phyloP scores from a whole-genome alignment of 2,797 vertebrate species.

The Propithecus deckenii region DNA sequence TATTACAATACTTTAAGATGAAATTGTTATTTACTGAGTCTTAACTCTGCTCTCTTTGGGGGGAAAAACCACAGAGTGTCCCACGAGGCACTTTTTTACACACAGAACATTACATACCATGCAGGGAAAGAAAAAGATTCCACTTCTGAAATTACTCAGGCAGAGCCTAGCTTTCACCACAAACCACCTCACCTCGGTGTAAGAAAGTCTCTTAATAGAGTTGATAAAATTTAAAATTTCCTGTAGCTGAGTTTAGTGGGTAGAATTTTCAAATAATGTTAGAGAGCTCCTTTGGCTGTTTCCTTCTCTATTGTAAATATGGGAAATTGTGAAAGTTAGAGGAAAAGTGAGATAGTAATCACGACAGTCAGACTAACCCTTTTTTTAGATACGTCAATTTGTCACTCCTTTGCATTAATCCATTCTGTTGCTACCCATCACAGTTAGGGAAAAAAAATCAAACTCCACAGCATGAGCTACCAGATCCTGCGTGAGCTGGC shows the following conservation, averaged over 20 bases:
- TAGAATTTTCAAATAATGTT: neutral
- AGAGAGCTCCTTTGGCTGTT: neutral
- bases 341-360: neutral
- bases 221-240: neutral
- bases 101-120: neutral
- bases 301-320: neutral
- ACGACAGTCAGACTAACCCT: neutral
- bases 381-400: neutral
- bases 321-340: neutral
- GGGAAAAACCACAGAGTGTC: neutral
- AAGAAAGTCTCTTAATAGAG: neutral
- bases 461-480: neutral
- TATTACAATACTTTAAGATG: neutral
- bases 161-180: neutral
- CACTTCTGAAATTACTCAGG: neutral
- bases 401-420: neutral
- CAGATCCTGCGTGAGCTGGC: accelerated
- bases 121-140: neutral
- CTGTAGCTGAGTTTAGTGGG: neutral
- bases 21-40: neutral
- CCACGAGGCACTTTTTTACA: neutral
- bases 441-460: neutral
- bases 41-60: neutral
- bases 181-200: neutral
- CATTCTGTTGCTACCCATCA: neutral